A percentile compares a stretch with the other conserved stretches of the same genome.
These are phyloP conservation scores for Chrysodeixis includens DNA, from an alignment of 2,888 invertebrate genomes.

Conservation along the genomic window DNA sequence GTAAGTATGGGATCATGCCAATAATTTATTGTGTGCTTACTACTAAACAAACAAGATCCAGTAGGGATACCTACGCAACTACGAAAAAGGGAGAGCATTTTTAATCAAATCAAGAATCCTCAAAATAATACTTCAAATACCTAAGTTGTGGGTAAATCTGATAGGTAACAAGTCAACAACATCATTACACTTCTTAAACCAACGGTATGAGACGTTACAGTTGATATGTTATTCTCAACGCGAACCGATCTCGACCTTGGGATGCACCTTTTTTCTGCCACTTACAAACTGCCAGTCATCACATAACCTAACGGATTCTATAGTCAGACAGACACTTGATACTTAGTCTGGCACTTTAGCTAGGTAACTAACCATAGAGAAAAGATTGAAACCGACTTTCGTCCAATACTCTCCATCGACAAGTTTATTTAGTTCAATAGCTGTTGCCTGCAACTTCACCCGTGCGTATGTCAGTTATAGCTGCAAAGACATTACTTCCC, in stretches of 20 bases:
- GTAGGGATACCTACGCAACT: no score
- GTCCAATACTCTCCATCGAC: not conserved
- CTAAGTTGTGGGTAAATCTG: no score
- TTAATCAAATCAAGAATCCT: no score
- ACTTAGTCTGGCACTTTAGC: not conserved
- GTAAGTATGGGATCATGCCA: no score
- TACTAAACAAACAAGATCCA: no score
- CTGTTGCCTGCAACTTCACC: no score
- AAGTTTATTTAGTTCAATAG: no score
- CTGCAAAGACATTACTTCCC: no score
- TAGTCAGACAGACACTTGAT: not conserved
- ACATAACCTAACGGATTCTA: not conserved
- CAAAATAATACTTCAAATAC: no score
- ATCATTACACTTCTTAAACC: not conserved
- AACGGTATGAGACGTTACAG: not conserved
- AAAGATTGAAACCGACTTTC: conserved; percentile 2
- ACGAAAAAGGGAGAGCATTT: no score
- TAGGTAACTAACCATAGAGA: not conserved
- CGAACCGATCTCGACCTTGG: not conserved
- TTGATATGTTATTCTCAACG: not conserved
- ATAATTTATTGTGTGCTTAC: no score
- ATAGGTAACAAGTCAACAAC: not conserved
- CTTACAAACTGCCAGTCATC: not conserved
- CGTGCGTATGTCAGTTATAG: no score
- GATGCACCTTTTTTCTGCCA: not conserved